Conservation (phyloP, 2,888 invertebrate genomes). For the Amphipyra berbera region DNA sequence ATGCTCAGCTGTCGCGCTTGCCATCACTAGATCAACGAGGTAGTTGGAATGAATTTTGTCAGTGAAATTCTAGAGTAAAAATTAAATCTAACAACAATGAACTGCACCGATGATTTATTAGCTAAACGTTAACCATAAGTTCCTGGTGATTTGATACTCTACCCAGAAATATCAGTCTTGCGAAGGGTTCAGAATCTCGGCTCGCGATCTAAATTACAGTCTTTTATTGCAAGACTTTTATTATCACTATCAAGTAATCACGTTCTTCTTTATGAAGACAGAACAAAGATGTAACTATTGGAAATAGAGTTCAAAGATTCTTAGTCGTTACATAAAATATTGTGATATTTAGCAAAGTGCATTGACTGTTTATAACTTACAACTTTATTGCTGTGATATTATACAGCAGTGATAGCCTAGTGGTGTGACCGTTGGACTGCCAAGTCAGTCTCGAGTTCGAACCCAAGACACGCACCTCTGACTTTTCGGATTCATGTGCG, state of each 20-base stretch:
- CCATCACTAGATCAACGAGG: too few relatives aligned
- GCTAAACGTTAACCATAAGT: slow-evolving; percentile 15
- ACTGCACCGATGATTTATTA: slow-evolving; percentile 4
- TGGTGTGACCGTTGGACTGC: too few relatives aligned
- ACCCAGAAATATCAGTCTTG: slow-evolving; percentile 14
- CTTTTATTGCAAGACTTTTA: slow-evolving; percentile 45
- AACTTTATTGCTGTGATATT: slow-evolving; percentile 44
- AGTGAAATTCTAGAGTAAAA: too few relatives aligned
- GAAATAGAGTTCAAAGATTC: slow-evolving; percentile 48
- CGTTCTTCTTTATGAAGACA: slow-evolving; percentile 37
- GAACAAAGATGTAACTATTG: slow-evolving; percentile 44
- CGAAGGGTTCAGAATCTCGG: slow-evolving; percentile 29
- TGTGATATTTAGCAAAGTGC: slow-evolving; percentile 44
- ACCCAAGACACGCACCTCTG: too few relatives aligned
- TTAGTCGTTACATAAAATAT: slow-evolving; percentile 45
- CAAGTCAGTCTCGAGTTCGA: too few relatives aligned
- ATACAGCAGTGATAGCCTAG: too few relatives aligned
- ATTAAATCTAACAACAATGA: slow-evolving; percentile 5
- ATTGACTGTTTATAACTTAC: slow-evolving; percentile 47
- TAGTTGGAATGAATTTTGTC: too few relatives aligned
- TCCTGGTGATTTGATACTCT: slow-evolving; percentile 20
- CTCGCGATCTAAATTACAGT: slow-evolving; percentile 43
- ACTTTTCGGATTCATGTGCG: too few relatives aligned
- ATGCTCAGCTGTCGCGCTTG: too few relatives aligned
- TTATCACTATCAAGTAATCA: slow-evolving; percentile 43